Conservation (phyloP, 1,140 invertebrate species). For the Steinernema feltiae region DNA sequence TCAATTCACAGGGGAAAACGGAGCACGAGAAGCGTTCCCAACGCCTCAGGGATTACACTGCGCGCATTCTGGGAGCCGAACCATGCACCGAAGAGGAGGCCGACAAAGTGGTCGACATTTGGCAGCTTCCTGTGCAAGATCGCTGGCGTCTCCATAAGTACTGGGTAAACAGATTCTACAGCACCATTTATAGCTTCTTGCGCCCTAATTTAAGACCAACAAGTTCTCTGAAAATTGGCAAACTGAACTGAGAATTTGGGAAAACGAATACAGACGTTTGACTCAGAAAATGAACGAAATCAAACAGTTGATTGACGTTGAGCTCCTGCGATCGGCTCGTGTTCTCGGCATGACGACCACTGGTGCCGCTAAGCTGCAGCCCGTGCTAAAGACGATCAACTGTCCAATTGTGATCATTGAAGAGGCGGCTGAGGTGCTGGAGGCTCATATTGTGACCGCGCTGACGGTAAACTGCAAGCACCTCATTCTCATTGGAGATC, state of each 20-base stretch:
- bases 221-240: not conserved
- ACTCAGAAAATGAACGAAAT: constrained; percentile 43
- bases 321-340: constrained; percentile 42
- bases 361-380: constrained; percentile 67
- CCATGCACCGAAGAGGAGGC: constrained; percentile 41
- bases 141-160: constrained; percentile 58
- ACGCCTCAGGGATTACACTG: too few relatives aligned
- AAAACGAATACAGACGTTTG: not conserved
- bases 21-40: too few relatives aligned
- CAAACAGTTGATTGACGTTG: constrained; percentile 48
- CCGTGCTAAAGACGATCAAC: constrained; percentile 64
- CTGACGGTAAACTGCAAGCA: constrained; percentile 71
- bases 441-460: constrained; percentile 70
- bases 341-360: constrained; percentile 72
- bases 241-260: not conserved
- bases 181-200: constrained; percentile 22
- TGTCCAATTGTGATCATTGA: constrained; percentile 70
- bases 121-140: constrained; percentile 44
- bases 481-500: constrained; percentile 75
- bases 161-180: constrained; percentile 48
- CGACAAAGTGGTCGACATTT: constrained; percentile 39
- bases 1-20: too few relatives aligned
- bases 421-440: constrained; percentile 78
- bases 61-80: not conserved
- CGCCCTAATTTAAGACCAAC: not conserved